phyloP scores from a whole-genome alignment of 2,888 invertebrate species.

The Leucoma salicis region DNA sequence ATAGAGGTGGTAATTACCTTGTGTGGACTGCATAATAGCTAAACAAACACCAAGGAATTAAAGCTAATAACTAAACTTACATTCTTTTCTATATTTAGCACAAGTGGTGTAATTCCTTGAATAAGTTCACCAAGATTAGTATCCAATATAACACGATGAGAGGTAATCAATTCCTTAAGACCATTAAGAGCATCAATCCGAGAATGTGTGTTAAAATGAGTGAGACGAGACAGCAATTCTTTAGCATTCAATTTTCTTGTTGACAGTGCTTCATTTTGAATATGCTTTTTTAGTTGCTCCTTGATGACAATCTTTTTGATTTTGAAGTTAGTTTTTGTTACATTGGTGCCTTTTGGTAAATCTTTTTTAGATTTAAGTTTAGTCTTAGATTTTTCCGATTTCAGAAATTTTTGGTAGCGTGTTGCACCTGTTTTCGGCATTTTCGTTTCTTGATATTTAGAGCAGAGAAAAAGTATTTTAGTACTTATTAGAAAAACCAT shows the following conservation, averaged over 20 bases:
- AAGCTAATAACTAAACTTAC: slow-evolving; percentile 57
- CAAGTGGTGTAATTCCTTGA: slow-evolving; percentile 85
- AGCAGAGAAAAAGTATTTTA: too few relatives aligned
- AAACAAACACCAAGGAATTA: too few relatives aligned
- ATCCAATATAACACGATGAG: slow-evolving; percentile 61
- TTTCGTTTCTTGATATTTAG: too few relatives aligned
- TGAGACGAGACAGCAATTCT: slow-evolving; percentile 86
- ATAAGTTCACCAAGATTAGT: slow-evolving; percentile 86
- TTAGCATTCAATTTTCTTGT: slow-evolving; percentile 86
- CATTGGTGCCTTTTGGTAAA: slow-evolving; percentile 93
- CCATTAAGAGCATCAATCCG: slow-evolving; percentile 85
- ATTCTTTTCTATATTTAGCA: slow-evolving; percentile 87
- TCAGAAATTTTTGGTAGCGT: slow-evolving; percentile 88
- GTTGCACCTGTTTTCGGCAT: slow-evolving; percentile 78
- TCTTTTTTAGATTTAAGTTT: slow-evolving; percentile 91
- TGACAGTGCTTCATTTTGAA: slow-evolving; percentile 81
- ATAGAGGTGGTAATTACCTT: too few relatives aligned
- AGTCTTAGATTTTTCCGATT: slow-evolving; percentile 93
- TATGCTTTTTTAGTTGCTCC: slow-evolving; percentile 86
- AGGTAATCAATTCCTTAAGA: slow-evolving; percentile 76
- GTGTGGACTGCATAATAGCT: too few relatives aligned
- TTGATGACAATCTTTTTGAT: slow-evolving; percentile 92
- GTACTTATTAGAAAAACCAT: too few relatives aligned
- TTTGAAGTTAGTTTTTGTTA: slow-evolving; percentile 94
- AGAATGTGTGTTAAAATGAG: slow-evolving; percentile 88